Conservation (phyloP, 2,797 vertebrate species). For the Halcyon smyrnensis region DNA sequence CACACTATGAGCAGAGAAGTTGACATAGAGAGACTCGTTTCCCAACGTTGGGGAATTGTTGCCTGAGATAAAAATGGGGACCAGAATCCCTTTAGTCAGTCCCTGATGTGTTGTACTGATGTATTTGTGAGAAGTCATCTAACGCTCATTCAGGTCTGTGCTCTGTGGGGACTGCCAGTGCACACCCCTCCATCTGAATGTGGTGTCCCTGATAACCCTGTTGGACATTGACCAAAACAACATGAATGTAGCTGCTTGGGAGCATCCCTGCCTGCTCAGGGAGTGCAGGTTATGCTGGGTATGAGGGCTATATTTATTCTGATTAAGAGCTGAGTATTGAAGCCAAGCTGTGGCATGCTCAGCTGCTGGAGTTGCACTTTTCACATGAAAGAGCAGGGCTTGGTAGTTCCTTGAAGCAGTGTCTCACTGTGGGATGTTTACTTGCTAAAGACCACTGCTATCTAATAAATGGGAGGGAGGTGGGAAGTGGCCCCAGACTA, state of each 20-base stretch:
- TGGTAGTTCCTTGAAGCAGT: not conserved
- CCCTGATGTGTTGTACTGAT: not conserved
- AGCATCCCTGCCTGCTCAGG: not conserved
- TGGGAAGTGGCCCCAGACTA: not conserved
- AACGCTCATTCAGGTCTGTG: not conserved
- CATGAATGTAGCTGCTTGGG: not conserved
- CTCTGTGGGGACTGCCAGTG: not conserved
- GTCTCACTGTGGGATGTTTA: not conserved
- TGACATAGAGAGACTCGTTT: not conserved
- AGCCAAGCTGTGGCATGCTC: not conserved
- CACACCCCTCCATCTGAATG: not conserved
- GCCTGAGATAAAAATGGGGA: not conserved
- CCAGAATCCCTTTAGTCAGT: not conserved
- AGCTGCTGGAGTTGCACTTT: not conserved
- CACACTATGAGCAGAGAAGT: not conserved
- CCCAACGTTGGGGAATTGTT: not conserved
- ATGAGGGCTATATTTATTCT: not conserved
- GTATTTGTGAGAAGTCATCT: not conserved
- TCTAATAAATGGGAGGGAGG: not conserved
- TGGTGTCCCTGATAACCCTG: not conserved
- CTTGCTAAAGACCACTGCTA: not conserved
- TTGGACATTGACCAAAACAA: not conserved
- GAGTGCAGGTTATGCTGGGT: not conserved
- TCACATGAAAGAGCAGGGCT: not conserved
- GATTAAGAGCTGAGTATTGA: not conserved